Evolutionary conservation across 2,113 vertebrate genomes (phyloP).

Genomic region (Thamnophis sirtalis): DNA sequence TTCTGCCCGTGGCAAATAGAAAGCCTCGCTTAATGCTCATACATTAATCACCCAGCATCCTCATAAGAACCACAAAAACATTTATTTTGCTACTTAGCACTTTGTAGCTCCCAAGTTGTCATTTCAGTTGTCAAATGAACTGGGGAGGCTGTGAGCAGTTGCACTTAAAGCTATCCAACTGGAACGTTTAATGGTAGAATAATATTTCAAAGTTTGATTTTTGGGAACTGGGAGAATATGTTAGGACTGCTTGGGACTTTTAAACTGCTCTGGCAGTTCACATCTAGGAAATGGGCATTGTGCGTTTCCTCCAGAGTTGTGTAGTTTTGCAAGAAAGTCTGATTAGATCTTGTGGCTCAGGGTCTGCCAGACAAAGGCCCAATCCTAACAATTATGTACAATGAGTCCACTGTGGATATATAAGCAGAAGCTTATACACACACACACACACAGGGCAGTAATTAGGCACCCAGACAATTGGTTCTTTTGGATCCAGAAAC

Average conservation of each 20-base stretch:
- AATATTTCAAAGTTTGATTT: neutral
- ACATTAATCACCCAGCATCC: constrained; percentile 1
- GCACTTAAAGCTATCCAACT: neutral
- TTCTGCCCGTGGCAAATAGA: neutral
- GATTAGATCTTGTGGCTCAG: neutral
- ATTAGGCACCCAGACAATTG: too few relatives aligned
- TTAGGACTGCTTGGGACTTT: neutral
- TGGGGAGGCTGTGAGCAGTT: neutral
- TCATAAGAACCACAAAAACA: constrained; percentile 23
- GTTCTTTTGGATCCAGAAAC: too few relatives aligned
- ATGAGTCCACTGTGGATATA: too few relatives aligned
- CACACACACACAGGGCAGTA: too few relatives aligned
- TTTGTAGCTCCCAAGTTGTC: constrained; percentile 38
- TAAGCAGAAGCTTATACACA: neutral
- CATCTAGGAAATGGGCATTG: neutral
- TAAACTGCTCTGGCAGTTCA: too few relatives aligned
- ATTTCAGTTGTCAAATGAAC: constrained; percentile 36
- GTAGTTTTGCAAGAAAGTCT: neutral
- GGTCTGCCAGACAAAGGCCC: neutral
- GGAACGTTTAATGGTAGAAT: neutral
- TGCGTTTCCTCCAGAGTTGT: neutral
- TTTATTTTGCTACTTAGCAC: constrained; percentile 53
- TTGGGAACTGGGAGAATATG: neutral
- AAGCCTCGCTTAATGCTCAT: neutral
- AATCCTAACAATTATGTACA: too few relatives aligned